A percentile compares a stretch with the other conserved stretches of the same genome.
phyloP scores from a whole-genome alignment of 1,140 invertebrate species.

The Triops cancriformis region DNA sequence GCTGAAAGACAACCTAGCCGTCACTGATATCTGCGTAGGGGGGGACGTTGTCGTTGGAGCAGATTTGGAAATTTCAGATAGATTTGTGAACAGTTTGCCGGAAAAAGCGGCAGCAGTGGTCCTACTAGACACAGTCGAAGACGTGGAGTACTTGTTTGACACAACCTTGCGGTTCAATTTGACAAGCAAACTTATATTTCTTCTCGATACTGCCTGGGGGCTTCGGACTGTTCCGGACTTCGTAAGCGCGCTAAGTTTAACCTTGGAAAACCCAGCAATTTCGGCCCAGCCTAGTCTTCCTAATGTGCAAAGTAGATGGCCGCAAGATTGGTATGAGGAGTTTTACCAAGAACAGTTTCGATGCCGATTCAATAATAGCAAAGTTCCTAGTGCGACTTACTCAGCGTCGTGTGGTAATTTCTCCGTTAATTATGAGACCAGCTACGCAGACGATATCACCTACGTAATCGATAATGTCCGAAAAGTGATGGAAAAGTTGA shows the following conservation, averaged over 20 bases:
- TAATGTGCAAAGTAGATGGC: slow-evolving; percentile 32
- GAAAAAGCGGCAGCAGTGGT: slow-evolving; percentile 14
- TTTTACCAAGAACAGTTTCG: slow-evolving; percentile 41
- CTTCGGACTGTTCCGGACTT: slow-evolving; percentile 3
- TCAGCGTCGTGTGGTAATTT: slow-evolving; percentile 25
- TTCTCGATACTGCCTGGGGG: slow-evolving; percentile 24
- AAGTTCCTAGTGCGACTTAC: slow-evolving; percentile 35
- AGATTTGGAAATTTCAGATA: slow-evolving; percentile 15
- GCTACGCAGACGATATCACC: slow-evolving; percentile 30
- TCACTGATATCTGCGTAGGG: slow-evolving; percentile 22
- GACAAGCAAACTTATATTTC: not conserved
- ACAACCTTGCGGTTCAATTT: slow-evolving; percentile 14
- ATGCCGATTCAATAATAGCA: slow-evolving; percentile 35
- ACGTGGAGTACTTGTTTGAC: slow-evolving; percentile 16
- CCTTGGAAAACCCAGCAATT: slow-evolving; percentile 19
- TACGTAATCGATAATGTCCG: slow-evolving; percentile 14
- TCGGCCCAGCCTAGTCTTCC: not conserved
- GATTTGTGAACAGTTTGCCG: slow-evolving; percentile 15
- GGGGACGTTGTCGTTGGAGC: slow-evolving; percentile 12
- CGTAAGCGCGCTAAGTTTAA: slow-evolving; percentile 16
- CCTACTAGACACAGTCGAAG: slow-evolving; percentile 18
- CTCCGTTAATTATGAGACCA: slow-evolving; percentile 34
- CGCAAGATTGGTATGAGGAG: slow-evolving; percentile 43
- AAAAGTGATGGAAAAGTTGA: slow-evolving; percentile 19
- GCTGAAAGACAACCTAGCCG: not conserved